Conservation (phyloP, 2,888 invertebrate species). For the Metellina segmentata region DNA sequence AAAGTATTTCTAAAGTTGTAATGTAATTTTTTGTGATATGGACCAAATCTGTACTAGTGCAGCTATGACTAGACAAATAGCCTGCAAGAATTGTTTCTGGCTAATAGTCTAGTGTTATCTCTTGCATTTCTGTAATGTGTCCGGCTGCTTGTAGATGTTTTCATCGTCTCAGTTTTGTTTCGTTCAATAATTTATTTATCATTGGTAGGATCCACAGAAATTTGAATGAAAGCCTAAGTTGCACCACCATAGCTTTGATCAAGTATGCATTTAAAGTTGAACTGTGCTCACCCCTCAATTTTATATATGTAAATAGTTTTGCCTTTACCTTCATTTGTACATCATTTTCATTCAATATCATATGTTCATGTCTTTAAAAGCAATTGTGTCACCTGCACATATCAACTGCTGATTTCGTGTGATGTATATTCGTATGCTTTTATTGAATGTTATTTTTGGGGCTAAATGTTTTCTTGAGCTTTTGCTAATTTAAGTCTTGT, state of each 20-base stretch:
- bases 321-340: background rate
- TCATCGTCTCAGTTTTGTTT: background rate
- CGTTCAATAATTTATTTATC: background rate
- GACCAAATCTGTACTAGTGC: constrained; percentile 54
- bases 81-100: constrained; percentile 2
- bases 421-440: too few relatives aligned
- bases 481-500: too few relatives aligned
- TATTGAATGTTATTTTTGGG: too few relatives aligned
- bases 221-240: too few relatives aligned
- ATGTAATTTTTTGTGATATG: constrained; percentile 69
- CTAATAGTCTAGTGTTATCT: background rate
- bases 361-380: too few relatives aligned
- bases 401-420: too few relatives aligned
- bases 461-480: too few relatives aligned
- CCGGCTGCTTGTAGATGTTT: background rate
- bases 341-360: too few relatives aligned
- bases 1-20: constrained; percentile 71
- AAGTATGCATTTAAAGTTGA: background rate
- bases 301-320: background rate
- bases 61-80: constrained; percentile 27
- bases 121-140: background rate
- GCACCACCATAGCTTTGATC: too few relatives aligned
- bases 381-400: too few relatives aligned
- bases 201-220: background rate
- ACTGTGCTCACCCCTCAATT: background rate